Percentiles rank a stretch among this genome's conserved stretches.
Conservation (phyloP, 2,797 vertebrate species). For the Chrysolophus pictus region DNA sequence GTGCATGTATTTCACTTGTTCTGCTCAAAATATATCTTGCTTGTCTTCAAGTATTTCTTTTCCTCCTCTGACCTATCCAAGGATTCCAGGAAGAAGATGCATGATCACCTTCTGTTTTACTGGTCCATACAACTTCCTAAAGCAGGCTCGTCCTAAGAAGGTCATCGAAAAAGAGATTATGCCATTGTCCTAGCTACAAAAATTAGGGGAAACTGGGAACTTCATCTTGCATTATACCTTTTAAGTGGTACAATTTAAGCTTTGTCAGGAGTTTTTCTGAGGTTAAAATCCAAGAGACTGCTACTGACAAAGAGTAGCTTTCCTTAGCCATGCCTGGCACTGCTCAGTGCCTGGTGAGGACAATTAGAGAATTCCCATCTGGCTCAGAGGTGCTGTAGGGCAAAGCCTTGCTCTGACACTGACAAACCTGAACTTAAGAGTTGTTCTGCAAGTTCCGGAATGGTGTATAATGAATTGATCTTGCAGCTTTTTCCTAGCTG, state of each 20-base stretch:
- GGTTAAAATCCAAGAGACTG: not conserved
- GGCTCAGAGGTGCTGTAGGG: not conserved
- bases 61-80: accelerated
- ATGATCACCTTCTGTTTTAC: not conserved
- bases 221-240: not conserved
- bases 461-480: not conserved
- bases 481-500: not conserved
- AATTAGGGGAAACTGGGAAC: not conserved
- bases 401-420: not conserved
- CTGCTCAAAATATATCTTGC: not conserved
- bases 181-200: not conserved
- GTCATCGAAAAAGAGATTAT: not conserved
- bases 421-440: not conserved
- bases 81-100: not conserved
- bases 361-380: slow-evolving; percentile 6
- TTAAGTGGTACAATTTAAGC: slow-evolving; percentile 25
- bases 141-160: not conserved
- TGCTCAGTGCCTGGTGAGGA: not conserved
- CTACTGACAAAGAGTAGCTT: not conserved
- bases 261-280: slow-evolving; percentile 46
- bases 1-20: not conserved
- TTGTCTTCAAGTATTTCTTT: not conserved
- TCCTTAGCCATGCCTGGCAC: not conserved
- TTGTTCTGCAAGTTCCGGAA: not conserved
- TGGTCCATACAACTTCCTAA: not conserved